Base-by-base conservation (phyloP, 2,888 invertebrate genomes). In the Tetragonisca angustula region DNA sequence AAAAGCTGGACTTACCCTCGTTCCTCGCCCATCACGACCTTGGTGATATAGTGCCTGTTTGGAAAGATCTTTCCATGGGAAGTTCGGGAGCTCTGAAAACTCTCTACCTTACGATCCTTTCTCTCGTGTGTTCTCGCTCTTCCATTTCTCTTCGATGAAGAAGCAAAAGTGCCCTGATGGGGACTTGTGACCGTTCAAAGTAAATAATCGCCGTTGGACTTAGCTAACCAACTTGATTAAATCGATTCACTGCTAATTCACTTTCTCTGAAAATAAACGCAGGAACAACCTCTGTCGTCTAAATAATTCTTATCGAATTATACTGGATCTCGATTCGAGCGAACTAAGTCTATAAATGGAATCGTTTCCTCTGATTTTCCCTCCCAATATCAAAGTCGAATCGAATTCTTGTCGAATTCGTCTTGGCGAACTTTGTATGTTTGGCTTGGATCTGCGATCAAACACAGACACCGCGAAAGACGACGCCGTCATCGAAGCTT, bases 1-100 rank as follows among this genome's bases (percentile, higher is more conserved):
- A 81, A 81, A 84, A 64, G 79, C 76, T 68, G 68, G 79, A 77
- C 75, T 76, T 73, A 77, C 67, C 62, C 54, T 64, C 85, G 82
- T 76, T 78, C 67, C 72, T 82, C 69, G 78, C 72, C 72, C 27
- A 54, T 27, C 67, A 49, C 59, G 59, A 67, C 67, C 69, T 72
- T 49, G 68, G 56, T 76, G 82, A 87, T 74, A 59, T 81, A 81
- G 65, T 56, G 54, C 79, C 64, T 83, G 70, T 54, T 79, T 61
- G 65, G 64, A 70, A 56, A 79, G 67, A 67, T 67, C 49, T 68
- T 67, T 84, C 72, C 65, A 49, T 67, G 71, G 61, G 73, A 83
- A 83, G 85, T 85, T 79, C 79, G 70, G 59, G 76, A 76, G 52
- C 27, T 24, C n/a, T 36, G 21, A 32, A 67, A 71, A 76, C 49